Evolutionary conservation across 2,113 vertebrate species (phyloP).

Genomic region (Chelonoidis abingdonii): DNA sequence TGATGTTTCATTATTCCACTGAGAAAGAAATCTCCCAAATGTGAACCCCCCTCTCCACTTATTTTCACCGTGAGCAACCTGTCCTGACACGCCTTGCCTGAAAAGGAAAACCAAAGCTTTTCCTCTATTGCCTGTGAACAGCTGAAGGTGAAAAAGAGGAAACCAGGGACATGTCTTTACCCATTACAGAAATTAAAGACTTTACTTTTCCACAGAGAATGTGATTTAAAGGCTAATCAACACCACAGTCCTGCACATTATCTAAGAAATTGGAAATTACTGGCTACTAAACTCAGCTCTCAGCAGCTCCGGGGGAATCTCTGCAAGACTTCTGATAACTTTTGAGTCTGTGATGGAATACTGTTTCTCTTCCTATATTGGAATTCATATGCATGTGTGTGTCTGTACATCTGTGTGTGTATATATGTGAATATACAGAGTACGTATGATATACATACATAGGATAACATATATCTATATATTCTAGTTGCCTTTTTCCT

Average conservation of each 20-base stretch:
- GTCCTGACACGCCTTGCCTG: neutral
- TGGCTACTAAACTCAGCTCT: slow-evolving; percentile 71
- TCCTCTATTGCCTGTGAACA: slow-evolving; percentile 30
- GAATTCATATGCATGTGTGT: neutral
- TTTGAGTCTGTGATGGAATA: slow-evolving; percentile 61
- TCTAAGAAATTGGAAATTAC: slow-evolving; percentile 80
- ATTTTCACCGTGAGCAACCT: neutral
- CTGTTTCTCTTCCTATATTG: slow-evolving; percentile 66
- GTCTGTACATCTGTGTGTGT: neutral
- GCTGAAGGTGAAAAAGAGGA: slow-evolving; percentile 70
- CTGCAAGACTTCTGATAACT: slow-evolving; percentile 78
- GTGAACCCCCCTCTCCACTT: neutral
- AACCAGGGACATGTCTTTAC: slow-evolving; percentile 47
- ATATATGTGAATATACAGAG: neutral
- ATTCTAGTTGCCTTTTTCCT: slow-evolving; percentile 66
- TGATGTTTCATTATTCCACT: slow-evolving; percentile 44
- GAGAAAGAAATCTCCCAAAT: slow-evolving; percentile 34
- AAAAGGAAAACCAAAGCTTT: slow-evolving; percentile 20
- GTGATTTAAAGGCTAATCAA: slow-evolving; percentile 79
- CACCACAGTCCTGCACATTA: slow-evolving; percentile 71
- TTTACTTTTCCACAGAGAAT: slow-evolving; percentile 71
- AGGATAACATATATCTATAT: slow-evolving; percentile 21
- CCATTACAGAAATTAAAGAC: slow-evolving; percentile 77
- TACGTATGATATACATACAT: neutral
- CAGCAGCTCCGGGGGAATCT: slow-evolving; percentile 75